Evolutionary conservation across 2,797 vertebrate species (phyloP), one percentile per base, ranked within the genome.

Genomic region (Syngnathus acus): DNA sequence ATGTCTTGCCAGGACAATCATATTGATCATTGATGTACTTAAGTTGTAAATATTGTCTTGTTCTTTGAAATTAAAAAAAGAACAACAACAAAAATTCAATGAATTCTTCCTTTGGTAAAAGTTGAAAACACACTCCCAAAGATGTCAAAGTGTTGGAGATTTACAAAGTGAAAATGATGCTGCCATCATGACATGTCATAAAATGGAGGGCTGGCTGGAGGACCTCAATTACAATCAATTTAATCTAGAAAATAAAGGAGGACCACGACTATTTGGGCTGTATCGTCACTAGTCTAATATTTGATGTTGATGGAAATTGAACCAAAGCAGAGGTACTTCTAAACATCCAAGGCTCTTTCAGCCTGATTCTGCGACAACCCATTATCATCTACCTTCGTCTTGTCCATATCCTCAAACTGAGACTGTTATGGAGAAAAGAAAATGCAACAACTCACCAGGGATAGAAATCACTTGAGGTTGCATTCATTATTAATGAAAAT

Each of bases 141-240:
- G 84, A 85, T 82, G 86, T 84, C 88, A 89, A 90, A 90, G 66
- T 76, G 74, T 81, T 79, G 70, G 71, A 76, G 73, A 77, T 78
- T 62, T 63, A 68, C 78, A 81, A 77, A 65, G 69, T 85, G 79
- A 76, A 76, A 77, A 77, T 81, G 68, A 82, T 21, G 75, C 60
- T 75, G 66, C 23, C 48, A 79, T 85, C 82, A 76, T 51, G 59
- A 70, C 65, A 80, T 63, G 65, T 66, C 43, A 76, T 57, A 69
- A 78, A 5, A 32, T 21, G 63, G 64, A 72, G 40, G 65, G 54
- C 68, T 65, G 65, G 54, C 68, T 65, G 10, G 17, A 14, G 21
- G 68, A 62, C 50, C 65, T 19, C 9, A 53, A 39, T 58, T 71
- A 68, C 38, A 50, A 54, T 37, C 54, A 9, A 39, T 42, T 69